Evolutionary conservation across 2,113 vertebrate species (phyloP).

Genomic region (Otus sunia): DNA sequence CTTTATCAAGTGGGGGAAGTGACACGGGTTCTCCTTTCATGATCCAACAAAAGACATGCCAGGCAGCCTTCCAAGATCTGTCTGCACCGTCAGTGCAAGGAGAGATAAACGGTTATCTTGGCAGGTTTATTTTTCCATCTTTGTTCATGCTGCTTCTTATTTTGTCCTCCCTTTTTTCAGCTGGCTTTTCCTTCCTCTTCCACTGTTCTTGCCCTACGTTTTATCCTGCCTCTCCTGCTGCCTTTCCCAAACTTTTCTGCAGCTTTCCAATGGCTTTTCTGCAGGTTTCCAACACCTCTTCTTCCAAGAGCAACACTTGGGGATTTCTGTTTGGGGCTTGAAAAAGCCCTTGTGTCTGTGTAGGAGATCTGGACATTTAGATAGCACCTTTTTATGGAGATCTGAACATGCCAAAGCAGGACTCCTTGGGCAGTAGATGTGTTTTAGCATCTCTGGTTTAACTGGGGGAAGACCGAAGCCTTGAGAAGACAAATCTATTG

Average conservation of each 20-base stretch:
- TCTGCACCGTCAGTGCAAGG: background rate
- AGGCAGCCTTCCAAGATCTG: conserved; percentile 27
- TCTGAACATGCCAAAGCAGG: background rate
- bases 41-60: background rate
- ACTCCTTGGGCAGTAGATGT: background rate
- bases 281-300: background rate
- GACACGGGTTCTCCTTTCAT: background rate
- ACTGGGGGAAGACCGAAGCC: background rate
- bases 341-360: background rate
- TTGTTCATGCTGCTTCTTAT: background rate
- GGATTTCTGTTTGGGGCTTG: background rate
- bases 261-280: background rate
- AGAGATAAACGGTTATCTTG: conserved; percentile 5
- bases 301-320: background rate
- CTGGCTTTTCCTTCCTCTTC: background rate
- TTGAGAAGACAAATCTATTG: background rate
- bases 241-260: background rate
- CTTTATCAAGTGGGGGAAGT: background rate
- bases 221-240: background rate
- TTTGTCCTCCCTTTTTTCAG: background rate
- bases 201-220: background rate
- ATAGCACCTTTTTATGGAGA: background rate
- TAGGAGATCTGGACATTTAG: background rate
- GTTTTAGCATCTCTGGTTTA: background rate
- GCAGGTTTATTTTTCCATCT: background rate